phyloP scores from a whole-genome alignment of 2,797 vertebrate species.

The Carcharodon carcharias region DNA sequence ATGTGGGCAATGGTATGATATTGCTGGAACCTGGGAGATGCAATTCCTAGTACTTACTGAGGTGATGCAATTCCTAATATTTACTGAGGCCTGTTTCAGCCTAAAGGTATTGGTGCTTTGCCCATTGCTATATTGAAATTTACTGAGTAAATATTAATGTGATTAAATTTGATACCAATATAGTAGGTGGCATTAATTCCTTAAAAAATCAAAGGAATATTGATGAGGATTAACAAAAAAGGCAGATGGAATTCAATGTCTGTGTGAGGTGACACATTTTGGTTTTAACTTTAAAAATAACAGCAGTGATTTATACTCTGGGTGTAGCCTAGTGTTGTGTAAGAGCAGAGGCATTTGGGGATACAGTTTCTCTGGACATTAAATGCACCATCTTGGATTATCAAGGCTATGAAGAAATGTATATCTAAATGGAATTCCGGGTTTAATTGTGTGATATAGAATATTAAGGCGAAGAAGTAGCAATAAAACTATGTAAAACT shows the following conservation, averaged over 20 bases:
- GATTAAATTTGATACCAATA: not conserved
- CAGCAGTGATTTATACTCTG: not conserved
- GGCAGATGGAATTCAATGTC: not conserved
- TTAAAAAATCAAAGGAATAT: not conserved
- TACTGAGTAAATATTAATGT: not conserved
- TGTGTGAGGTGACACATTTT: not conserved
- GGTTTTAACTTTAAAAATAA: not conserved
- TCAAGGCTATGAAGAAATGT: not conserved
- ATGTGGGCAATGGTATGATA: too few relatives aligned
- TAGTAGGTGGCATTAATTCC: not conserved
- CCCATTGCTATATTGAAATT: not conserved
- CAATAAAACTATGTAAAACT: not conserved
- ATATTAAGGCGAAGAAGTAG: not conserved
- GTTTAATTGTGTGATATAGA: not conserved
- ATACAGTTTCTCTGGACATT: not conserved
- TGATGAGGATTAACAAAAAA: not conserved
- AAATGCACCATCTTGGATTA: not conserved
- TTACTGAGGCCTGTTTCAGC: too few relatives aligned
- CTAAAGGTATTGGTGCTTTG: not conserved
- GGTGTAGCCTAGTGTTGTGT: not conserved
- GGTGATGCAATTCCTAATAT: too few relatives aligned
- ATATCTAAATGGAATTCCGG: not conserved
- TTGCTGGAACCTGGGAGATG: too few relatives aligned
- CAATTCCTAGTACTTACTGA: too few relatives aligned
- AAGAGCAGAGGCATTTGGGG: not conserved